Evolutionary conservation across 2,797 vertebrate genomes (phyloP), one percentile per base, ranked within the genome.

Genomic region (Morelia viridis): DNA sequence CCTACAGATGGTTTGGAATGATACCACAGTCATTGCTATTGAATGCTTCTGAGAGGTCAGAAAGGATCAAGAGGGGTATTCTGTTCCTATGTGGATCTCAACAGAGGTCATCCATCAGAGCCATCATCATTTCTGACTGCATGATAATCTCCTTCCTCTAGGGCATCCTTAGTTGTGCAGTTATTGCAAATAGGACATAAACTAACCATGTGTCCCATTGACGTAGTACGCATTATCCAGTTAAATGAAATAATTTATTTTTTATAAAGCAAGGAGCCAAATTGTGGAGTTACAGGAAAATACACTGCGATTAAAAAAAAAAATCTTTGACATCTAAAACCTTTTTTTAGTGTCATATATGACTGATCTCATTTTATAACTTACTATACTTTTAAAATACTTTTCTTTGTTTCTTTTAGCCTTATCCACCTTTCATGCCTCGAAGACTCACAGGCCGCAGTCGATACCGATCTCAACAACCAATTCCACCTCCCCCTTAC

Each of bases 341-440:
- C 24, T 89, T 86, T 85, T 60, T 61, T n/a, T 12, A 87, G 31
- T 62, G 12, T 19, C 12, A 3, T 41, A 26, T 35, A 41, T 35
- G 31, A 31, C 3, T 89, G 8, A 50, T 71, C 35, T 28, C 41
- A 61, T 17, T 58, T 41, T 31, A 28, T 61, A 28, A 41, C 24
- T n/a, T 56, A 57, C 84, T 19, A 35, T 56, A 57, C 53, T 71
- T 22, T 56, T 96, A 90, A 94, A 95, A 76, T 1, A 61, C 91
- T 92, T 95, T 93, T 95, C 92, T 57, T 96, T 95, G 64, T 92
- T 80, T 94, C 76, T 94, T 93, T 87, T 97, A 99, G 99, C 98
- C 99, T 93, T 99, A 99, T 95, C 98, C 98, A 93, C 98, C 99
- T 91, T 99, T 99, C 95, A 98, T 99, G 98, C 98, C 99, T 97